Conservation (phyloP, 2,888 invertebrate species). For the Drosophila algonquin region DNA sequence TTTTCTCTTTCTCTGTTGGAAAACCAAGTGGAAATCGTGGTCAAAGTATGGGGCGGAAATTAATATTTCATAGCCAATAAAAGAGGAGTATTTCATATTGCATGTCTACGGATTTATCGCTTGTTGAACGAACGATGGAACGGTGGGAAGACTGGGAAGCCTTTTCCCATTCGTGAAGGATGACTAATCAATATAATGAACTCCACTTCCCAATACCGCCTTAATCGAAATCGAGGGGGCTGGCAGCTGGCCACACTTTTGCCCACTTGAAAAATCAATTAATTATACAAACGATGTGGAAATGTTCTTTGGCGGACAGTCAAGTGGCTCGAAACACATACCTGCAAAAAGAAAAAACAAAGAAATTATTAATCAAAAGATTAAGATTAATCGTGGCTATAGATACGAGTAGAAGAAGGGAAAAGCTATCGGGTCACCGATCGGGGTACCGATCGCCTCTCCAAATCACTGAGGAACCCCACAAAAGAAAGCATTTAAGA, state of each 20-base stretch:
- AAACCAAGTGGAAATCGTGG: slow-evolving; percentile 62
- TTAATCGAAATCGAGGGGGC: slow-evolving; percentile 57
- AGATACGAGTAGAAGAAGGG: neutral
- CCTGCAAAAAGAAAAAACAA: slow-evolving; percentile 48
- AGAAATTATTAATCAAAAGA: slow-evolving; percentile 14
- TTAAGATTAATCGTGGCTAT: neutral
- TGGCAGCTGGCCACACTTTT: slow-evolving; percentile 54
- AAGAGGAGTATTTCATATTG: neutral
- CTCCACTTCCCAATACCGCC: slow-evolving; percentile 45
- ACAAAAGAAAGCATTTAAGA: neutral
- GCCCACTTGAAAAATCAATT: slow-evolving; percentile 63
- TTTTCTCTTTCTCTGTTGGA: neutral
- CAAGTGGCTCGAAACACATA: slow-evolving; percentile 43
- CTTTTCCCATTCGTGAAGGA: neutral
- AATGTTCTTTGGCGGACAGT: slow-evolving; percentile 3
- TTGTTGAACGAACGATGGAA: slow-evolving; percentile 19
- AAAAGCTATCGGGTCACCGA: neutral
- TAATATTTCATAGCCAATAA: slow-evolving; percentile 33
- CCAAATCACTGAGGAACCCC: too few species aligned
- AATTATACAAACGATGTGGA: slow-evolving; percentile 50
- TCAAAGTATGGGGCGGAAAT: slow-evolving; percentile 49
- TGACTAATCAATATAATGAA: slow-evolving; percentile 23
- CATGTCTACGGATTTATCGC: slow-evolving; percentile 22
- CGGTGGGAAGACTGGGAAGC: slow-evolving; percentile 23
- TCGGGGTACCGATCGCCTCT: too few species aligned